Evolutionary conservation across 2,113 vertebrate species (phyloP).

Genomic region (Odontophorus gujanensis): DNA sequence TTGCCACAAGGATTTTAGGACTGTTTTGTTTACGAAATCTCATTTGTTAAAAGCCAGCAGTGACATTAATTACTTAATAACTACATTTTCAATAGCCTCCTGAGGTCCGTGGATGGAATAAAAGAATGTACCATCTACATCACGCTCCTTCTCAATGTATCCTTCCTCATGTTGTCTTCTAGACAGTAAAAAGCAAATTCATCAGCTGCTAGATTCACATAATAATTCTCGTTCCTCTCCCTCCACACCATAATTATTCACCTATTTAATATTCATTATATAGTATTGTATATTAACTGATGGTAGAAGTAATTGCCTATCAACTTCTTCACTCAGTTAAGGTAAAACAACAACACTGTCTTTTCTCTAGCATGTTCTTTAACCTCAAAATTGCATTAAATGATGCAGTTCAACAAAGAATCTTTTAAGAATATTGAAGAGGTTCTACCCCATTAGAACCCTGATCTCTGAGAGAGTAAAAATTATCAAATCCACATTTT

Average conservation of each 20-base stretch:
- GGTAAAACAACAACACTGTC: background rate
- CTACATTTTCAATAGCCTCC: background rate
- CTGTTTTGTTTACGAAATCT: slow-evolving; percentile 21
- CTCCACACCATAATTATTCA: background rate
- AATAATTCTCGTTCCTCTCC: background rate
- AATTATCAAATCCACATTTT: background rate
- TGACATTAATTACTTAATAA: background rate
- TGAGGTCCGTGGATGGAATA: background rate
- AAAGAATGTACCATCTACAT: background rate
- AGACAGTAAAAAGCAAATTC: background rate
- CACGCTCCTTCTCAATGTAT: background rate
- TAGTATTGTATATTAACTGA: background rate
- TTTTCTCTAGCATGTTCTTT: background rate
- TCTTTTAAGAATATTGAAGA: background rate
- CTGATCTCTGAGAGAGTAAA: background rate
- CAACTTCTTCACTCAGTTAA: background rate
- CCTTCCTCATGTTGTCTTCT: background rate
- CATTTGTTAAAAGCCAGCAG: background rate
- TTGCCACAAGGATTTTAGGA: background rate
- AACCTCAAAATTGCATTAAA: background rate
- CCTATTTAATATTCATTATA: background rate
- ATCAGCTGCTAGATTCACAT: background rate
- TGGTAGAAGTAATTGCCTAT: background rate
- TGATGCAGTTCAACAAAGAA: background rate
- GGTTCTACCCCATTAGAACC: background rate